A percentile compares a stretch with the other conserved stretches of the same genome.
These are phyloP conservation scores for Dolichallabes microphthalmus DNA, from an alignment of 2,113 vertebrate genomes.

Conservation along the genomic window DNA sequence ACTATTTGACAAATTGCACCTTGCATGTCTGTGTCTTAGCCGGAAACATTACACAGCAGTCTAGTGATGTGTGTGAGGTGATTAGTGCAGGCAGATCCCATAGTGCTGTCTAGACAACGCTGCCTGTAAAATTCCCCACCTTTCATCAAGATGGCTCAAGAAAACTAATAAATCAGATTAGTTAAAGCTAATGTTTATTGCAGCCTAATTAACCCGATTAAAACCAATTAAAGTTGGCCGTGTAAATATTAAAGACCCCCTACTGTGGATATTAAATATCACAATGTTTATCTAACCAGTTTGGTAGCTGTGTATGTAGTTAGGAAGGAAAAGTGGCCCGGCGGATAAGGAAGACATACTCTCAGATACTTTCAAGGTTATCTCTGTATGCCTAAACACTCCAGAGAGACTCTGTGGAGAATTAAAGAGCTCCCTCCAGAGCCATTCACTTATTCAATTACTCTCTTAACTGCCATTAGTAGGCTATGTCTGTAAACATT, in stretches of 20 bases:
- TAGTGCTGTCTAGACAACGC: constrained; percentile 16
- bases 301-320: not conserved
- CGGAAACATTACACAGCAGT: not conserved
- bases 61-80: constrained; percentile 3
- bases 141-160: not conserved
- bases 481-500: not conserved
- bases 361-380: constrained; percentile 37
- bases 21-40: constrained; percentile 24
- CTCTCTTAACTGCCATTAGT: constrained; percentile 15
- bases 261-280: not conserved
- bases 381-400: constrained; percentile 40
- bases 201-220: not conserved
- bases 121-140: constrained; percentile 9
- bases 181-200: not conserved
- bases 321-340: not conserved
- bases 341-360: not conserved
- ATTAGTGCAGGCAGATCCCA: constrained; percentile 36
- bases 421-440: not conserved
- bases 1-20: constrained; percentile 8
- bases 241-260: not conserved
- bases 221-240: no score
- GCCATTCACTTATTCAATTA: constrained; percentile 29
- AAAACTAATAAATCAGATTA: not conserved
- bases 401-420: not conserved
- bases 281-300: not conserved